phyloP scores from a whole-genome alignment of 2,113 vertebrate species.

The Australoheros scitulus region DNA sequence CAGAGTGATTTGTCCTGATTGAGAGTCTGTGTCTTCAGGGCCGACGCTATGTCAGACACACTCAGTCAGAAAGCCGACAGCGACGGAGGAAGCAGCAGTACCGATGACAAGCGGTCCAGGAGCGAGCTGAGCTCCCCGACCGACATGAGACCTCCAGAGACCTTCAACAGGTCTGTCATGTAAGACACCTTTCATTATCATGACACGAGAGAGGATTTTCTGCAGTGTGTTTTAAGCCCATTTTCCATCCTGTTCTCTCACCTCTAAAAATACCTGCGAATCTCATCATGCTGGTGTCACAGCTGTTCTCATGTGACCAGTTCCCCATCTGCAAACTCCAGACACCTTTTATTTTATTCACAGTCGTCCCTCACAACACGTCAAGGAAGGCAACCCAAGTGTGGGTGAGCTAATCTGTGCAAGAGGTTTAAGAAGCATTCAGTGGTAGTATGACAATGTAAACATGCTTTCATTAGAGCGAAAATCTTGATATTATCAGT shows the following conservation, averaged over 20 bases:
- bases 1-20: conserved; percentile 20
- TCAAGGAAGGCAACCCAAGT: neutral
- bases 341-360: neutral
- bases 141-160: conserved; percentile 87
- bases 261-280: conserved; percentile 46
- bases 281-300: conserved; percentile 2
- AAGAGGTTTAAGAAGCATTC: neutral
- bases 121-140: conserved; percentile 95
- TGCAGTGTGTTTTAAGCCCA: neutral
- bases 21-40: conserved; percentile 77
- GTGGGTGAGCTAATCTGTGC: neutral
- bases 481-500: neutral
- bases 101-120: conserved; percentile 89
- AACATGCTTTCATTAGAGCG: neutral
- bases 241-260: conserved; percentile 14
- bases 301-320: conserved; percentile 34
- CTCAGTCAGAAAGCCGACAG: conserved; percentile 93
- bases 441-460: neutral
- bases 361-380: neutral
- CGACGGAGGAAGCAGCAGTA: conserved; percentile 83
- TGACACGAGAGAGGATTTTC: neutral
- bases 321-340: neutral
- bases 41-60: conserved; percentile 91
- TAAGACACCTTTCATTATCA: conserved; percentile 54
- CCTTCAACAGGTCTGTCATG: conserved; percentile 85